Evolutionary conservation across 2,113 vertebrate species (phyloP).

Genomic region (Onychorhynchus coronatus): DNA sequence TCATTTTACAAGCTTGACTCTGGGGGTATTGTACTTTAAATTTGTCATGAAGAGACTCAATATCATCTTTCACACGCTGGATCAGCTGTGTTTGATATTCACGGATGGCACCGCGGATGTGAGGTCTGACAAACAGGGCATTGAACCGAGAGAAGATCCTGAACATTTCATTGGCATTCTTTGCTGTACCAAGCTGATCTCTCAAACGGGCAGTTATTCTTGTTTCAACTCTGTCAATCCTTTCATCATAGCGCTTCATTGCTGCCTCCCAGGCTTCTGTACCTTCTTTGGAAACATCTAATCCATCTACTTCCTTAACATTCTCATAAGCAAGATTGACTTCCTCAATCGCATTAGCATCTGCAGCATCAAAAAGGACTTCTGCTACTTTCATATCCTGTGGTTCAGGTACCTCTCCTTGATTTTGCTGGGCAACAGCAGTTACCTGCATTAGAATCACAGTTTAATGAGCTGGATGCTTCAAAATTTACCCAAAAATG

Average conservation of each 20-base stretch:
- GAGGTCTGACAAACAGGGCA: constrained; percentile 94
- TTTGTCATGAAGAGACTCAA: constrained; percentile 96
- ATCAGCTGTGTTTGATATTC: constrained; percentile 98
- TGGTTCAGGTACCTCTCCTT: constrained; percentile 90
- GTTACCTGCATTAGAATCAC: constrained; percentile 80
- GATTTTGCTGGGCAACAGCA: constrained; percentile 90
- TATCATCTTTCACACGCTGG: constrained; percentile 97
- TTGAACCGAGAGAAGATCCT: constrained; percentile 98
- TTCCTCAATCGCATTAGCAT: constrained; percentile 97
- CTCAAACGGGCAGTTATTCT: constrained; percentile 95
- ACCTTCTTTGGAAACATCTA: constrained; percentile 98
- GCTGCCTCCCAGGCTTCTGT: constrained; percentile 98
- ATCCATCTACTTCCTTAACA: constrained; percentile 95
- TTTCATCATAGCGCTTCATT: constrained; percentile 96
- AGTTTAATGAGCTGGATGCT: not conserved
- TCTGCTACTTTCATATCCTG: constrained; percentile 96
- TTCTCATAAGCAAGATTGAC: constrained; percentile 98
- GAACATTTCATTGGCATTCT: constrained; percentile 99
- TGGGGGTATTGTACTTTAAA: constrained; percentile 99
- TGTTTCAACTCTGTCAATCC: constrained; percentile 96
- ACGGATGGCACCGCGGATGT: constrained; percentile 95
- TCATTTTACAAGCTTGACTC: constrained; percentile 98
- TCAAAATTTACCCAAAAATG: not conserved
- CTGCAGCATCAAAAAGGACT: constrained; percentile 95
- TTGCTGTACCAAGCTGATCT: constrained; percentile 95